Evolutionary conservation across 2,797 vertebrate genomes (phyloP).

Genomic region (Meriones psammophilus): DNA sequence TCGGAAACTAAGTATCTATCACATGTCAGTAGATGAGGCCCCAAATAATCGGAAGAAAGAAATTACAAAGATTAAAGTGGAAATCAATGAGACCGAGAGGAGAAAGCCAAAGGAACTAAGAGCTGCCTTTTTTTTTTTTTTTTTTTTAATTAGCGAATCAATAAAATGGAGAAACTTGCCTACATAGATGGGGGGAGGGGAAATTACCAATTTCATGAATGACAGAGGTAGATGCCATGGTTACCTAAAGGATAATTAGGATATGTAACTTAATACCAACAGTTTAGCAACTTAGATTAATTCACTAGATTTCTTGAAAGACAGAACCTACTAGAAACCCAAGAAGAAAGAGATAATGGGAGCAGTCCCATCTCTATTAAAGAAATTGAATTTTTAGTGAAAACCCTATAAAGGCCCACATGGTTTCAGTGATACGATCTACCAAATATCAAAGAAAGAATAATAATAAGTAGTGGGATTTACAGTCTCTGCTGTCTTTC

Average conservation of each 20-base stretch:
- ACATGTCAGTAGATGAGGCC: too few species aligned
- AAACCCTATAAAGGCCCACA: background rate
- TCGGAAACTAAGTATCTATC: background rate
- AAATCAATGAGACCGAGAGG: background rate
- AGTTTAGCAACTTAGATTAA: background rate
- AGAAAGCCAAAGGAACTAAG: background rate
- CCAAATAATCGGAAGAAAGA: too few species aligned
- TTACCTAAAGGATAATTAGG: background rate
- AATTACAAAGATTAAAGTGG: background rate
- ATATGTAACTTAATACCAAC: background rate
- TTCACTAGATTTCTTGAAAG: background rate
- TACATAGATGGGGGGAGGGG: background rate
- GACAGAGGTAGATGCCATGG: background rate
- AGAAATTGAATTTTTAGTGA: background rate
- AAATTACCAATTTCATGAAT: background rate
- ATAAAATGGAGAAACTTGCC: background rate
- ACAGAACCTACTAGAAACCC: background rate
- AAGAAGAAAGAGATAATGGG: background rate
- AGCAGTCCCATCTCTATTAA: background rate
- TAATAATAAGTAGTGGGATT: background rate
- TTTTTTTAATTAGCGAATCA: background rate
- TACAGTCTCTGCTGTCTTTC: too few species aligned
- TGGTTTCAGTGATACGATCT: background rate
- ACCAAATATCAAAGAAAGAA: background rate
- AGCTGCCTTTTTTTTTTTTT: background rate